A percentile compares a stretch with the other conserved stretches of the same genome.
Evolutionary conservation across 2,888 invertebrate genomes (phyloP).

Genomic region (Liodrosophila aerea): DNA sequence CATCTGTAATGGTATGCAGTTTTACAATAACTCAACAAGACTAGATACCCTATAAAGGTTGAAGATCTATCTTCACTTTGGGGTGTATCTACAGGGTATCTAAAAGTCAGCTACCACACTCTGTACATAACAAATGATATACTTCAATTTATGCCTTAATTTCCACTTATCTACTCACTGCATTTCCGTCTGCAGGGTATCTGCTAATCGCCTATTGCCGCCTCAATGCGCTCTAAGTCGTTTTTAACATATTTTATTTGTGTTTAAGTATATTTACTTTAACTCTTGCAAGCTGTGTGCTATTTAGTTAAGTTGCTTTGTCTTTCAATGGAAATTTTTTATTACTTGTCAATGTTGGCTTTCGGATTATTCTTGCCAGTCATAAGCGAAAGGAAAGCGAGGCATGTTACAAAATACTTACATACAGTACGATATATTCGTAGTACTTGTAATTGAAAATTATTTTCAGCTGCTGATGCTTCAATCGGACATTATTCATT

Average conservation of each 20-base stretch:
- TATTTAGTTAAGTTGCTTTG: conserved; percentile 60
- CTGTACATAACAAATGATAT: too few relatives aligned
- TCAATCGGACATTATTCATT: neutral
- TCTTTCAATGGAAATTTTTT: conserved; percentile 42
- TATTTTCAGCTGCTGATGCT: conserved; percentile 16
- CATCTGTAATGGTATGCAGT: conserved; percentile 33
- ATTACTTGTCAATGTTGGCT: conserved; percentile 42
- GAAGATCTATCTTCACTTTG: too few relatives aligned
- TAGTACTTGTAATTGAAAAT: conserved; percentile 1
- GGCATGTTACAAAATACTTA: conserved; percentile 9
- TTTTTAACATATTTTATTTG: conserved; percentile 51
- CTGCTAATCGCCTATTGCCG: neutral
- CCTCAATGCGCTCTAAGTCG: neutral
- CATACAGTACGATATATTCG: too few relatives aligned
- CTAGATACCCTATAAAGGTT: neutral
- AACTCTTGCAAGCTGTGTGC: conserved; percentile 37
- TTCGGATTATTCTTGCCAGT: conserved; percentile 7
- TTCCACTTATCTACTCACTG: too few relatives aligned
- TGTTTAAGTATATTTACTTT: conserved; percentile 38
- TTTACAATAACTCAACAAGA: conserved; percentile 41
- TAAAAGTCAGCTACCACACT: too few relatives aligned
- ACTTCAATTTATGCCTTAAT: too few relatives aligned
- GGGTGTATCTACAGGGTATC: too few relatives aligned
- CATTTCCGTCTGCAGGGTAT: conserved; percentile 16
- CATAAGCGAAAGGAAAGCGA: neutral